phyloP scores from a whole-genome alignment of 2,113 vertebrate species.

The Coptodon rendalli region DNA sequence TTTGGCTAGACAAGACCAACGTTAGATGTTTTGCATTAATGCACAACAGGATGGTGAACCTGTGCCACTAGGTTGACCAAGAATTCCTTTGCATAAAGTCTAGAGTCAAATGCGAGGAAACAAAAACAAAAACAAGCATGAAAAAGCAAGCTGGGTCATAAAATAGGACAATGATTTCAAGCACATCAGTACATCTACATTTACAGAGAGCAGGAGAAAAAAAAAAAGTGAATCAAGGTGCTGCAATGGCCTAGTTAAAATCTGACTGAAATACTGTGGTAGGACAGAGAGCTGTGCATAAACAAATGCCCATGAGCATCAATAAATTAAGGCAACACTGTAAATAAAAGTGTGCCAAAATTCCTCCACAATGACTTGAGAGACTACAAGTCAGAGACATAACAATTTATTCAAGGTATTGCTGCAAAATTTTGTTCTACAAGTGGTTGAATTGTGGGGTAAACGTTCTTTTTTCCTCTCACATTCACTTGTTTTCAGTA shows the following conservation, averaged over 20 bases:
- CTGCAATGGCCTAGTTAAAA: background rate
- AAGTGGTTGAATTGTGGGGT: background rate
- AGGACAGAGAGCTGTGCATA: background rate
- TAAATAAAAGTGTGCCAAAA: background rate
- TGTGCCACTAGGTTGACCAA: background rate
- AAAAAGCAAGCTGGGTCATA: background rate
- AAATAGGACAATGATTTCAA: background rate
- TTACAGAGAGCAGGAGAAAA: accelerated
- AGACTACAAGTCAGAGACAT: background rate
- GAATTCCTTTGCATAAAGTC: background rate
- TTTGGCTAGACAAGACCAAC: background rate
- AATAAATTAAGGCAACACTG: background rate
- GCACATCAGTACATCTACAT: background rate
- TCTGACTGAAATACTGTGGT: background rate
- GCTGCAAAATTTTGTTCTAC: background rate
- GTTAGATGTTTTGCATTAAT: background rate
- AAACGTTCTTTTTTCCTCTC: background rate
- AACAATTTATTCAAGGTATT: background rate
- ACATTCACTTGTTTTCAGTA: background rate
- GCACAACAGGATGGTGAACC: background rate
- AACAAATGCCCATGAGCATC: background rate
- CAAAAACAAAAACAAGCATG: accelerated
- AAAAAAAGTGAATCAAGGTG: accelerated
- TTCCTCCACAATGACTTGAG: background rate
- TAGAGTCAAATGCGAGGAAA: background rate